Conservation (phyloP, 2,888 invertebrate genomes). For the Pseudoips prasinana region DNA sequence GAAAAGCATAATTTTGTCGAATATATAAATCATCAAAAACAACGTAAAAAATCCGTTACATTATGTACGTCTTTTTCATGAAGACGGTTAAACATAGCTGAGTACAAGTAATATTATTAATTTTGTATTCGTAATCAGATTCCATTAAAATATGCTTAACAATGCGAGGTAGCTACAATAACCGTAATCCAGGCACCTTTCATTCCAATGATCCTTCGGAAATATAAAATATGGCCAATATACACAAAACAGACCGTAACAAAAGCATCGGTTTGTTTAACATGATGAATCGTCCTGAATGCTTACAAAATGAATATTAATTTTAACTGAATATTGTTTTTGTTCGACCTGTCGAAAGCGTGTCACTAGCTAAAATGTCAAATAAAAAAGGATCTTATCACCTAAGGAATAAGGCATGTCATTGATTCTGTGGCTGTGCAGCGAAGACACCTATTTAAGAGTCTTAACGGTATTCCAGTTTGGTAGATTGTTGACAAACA, state of each 20-base stretch:
- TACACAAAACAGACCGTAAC: slow-evolving; percentile 12
- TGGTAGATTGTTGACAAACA: slow-evolving; percentile 26
- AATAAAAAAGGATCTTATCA: too few relatives aligned
- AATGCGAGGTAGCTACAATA: too few relatives aligned
- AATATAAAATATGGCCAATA: slow-evolving; percentile 3
- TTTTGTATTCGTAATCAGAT: too few relatives aligned
- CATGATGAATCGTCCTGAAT: slow-evolving; percentile 47
- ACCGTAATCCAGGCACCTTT: too few relatives aligned
- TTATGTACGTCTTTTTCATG: too few relatives aligned
- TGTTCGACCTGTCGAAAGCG: slow-evolving; percentile 11
- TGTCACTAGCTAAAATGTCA: slow-evolving; percentile 1
- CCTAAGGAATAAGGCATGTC: not conserved
- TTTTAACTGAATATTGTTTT: slow-evolving; percentile 39
- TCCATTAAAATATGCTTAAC: too few relatives aligned
- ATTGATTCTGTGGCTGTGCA: not conserved
- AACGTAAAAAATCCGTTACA: too few relatives aligned
- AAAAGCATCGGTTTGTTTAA: slow-evolving; percentile 27
- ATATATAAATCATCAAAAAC: too few relatives aligned
- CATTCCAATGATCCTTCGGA: not conserved
- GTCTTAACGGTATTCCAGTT: slow-evolving; percentile 30
- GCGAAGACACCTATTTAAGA: too few relatives aligned
- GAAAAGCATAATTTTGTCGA: too few relatives aligned
- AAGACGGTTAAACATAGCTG: too few relatives aligned
- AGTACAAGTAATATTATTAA: too few relatives aligned
- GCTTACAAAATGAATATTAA: slow-evolving; percentile 52